These are phyloP conservation scores for Salvelinus alpinus DNA, from an alignment of 2,113 vertebrate genomes.

Conservation along the genomic window DNA sequence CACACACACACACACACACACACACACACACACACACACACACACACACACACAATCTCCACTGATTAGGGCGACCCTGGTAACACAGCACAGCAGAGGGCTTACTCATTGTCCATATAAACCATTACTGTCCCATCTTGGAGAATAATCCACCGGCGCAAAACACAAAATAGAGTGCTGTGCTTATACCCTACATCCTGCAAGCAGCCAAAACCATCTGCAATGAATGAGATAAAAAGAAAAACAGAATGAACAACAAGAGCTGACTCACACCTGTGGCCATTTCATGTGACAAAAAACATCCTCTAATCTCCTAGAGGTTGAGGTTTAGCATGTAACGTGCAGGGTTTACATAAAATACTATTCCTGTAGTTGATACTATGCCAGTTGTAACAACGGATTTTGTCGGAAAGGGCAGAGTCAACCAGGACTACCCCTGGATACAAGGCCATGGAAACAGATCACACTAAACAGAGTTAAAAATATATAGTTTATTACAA, in stretches of 20 bases:
- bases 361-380: too few relatives aligned
- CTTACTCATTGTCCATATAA: conserved; percentile 59
- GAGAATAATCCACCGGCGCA: conserved; percentile 59
- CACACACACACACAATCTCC: conserved; percentile 12
- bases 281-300: too few relatives aligned
- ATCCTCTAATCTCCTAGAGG: conserved; percentile 55
- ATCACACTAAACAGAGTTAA: too few relatives aligned
- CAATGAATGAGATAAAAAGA: conserved; percentile 43
- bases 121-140: conserved; percentile 51
- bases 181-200: conserved; percentile 52
- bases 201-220: conserved; percentile 67
- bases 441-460: too few relatives aligned
- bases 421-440: too few relatives aligned
- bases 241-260: conserved; percentile 37
- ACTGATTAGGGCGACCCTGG: conserved; percentile 9
- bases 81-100: conserved; percentile 38
- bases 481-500: too few relatives aligned
- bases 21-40: too few relatives aligned
- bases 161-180: conserved; percentile 54
- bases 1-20: too few relatives aligned
- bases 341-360: too few relatives aligned
- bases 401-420: too few relatives aligned
- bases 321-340: conserved; percentile 2
- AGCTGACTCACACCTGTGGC: conserved; percentile 38
- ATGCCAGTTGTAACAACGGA: too few relatives aligned